Percentiles rank a stretch among this genome's conserved stretches.
Conservation (phyloP, 2,888 invertebrate genomes). For the Seira sanloemensis region DNA sequence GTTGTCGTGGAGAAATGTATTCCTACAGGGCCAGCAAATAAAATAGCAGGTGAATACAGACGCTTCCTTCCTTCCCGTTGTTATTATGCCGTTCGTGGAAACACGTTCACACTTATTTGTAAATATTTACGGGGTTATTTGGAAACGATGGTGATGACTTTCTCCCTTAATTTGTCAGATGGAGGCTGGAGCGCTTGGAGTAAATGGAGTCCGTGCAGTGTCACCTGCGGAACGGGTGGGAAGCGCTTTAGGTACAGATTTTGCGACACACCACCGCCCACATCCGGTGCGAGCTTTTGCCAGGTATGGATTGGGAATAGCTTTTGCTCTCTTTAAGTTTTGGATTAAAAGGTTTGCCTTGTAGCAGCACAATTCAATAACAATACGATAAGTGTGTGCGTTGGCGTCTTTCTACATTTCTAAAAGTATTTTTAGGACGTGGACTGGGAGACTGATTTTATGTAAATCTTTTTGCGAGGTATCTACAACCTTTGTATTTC, state of each 20-base stretch:
- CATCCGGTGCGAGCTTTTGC: constrained; percentile 71
- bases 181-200: constrained; percentile 72
- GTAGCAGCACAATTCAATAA: background rate
- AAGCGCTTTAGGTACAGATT: constrained; percentile 71
- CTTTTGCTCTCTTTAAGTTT: too few species aligned
- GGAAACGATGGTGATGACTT: too few species aligned
- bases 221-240: constrained; percentile 69
- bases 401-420: background rate
- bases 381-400: background rate
- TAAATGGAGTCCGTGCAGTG: constrained; percentile 69
- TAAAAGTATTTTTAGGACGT: background rate
- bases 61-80: background rate
- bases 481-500: too few species aligned
- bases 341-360: too few species aligned
- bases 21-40: constrained; percentile 67
- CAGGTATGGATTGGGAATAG: constrained; percentile 70
- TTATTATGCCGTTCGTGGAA: too few species aligned
- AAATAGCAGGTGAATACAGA: constrained; percentile 71
- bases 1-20: constrained; percentile 73
- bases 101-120: too few species aligned
- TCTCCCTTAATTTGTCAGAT: constrained; percentile 51
- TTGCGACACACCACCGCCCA: constrained; percentile 72
- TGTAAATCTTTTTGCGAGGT: background rate
- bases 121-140: too few species aligned
- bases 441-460: background rate